These are phyloP conservation scores for Halictus rubicundus DNA, from an alignment of 1,140 invertebrate genomes.

Conservation along the genomic window DNA sequence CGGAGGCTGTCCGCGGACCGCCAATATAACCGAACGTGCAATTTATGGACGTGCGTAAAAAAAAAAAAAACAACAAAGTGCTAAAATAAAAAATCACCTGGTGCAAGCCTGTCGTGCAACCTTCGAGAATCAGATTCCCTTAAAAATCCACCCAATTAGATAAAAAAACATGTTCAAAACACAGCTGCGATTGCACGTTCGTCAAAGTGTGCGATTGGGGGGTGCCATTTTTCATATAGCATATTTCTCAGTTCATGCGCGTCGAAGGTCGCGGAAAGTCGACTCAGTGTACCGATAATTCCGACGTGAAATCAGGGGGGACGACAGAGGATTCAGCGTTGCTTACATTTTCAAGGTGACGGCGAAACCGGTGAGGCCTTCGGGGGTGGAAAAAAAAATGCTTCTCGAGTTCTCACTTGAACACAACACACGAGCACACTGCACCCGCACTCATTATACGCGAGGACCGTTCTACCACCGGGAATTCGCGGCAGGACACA, in stretches of 20 bases:
- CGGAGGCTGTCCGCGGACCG: too few species aligned
- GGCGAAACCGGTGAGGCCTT: slow-evolving; percentile 4
- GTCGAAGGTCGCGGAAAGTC: neutral
- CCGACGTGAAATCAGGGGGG: neutral
- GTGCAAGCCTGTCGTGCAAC: neutral
- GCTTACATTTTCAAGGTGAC: slow-evolving; percentile 16
- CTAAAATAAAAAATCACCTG: neutral
- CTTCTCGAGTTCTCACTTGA: slow-evolving; percentile 32
- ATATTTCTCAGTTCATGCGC: neutral
- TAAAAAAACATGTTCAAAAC: too few species aligned
- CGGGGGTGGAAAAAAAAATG: neutral
- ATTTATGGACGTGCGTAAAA: neutral
- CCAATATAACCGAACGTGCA: neutral
- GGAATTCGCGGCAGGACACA: slow-evolving; percentile 22
- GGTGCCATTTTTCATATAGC: neutral
- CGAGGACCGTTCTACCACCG: slow-evolving; percentile 31
- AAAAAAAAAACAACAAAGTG: neutral
- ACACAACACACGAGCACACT: slow-evolving; percentile 33
- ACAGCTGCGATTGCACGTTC: neutral
- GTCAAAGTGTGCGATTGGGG: neutral
- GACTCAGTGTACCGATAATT: accelerated
- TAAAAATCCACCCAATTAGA: neutral
- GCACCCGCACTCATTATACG: slow-evolving; percentile 29
- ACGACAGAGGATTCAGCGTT: neutral
- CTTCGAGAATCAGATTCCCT: neutral